phyloP scores from a whole-genome alignment of 2,888 invertebrate genomes.

The Luperina testacea region DNA sequence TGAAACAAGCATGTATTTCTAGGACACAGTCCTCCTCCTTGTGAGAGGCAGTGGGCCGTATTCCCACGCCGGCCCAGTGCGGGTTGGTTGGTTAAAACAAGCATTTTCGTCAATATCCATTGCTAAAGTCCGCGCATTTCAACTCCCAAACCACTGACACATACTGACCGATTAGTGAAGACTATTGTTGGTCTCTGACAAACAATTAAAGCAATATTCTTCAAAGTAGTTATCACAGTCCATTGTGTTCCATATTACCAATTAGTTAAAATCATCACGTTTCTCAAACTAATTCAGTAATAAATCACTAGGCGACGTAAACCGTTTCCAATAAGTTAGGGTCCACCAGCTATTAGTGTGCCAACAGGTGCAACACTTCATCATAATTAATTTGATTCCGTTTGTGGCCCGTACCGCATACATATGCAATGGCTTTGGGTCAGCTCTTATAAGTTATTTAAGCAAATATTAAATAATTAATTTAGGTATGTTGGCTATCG shows the following conservation, averaged over 20 bases:
- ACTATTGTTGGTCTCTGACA: not conserved
- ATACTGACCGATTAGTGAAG: too few species aligned
- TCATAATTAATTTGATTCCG: constrained; percentile 75
- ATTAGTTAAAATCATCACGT: constrained; percentile 58
- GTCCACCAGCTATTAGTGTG: constrained; percentile 68
- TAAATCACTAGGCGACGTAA: constrained; percentile 56
- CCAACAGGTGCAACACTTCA: constrained; percentile 71
- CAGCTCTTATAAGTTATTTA: constrained; percentile 55
- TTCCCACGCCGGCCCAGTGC: too few species aligned
- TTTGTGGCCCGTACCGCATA: constrained; percentile 60
- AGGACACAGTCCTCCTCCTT: too few species aligned
- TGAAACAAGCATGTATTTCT: not conserved
- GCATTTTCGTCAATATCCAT: not conserved
- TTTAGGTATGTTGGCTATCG: constrained; percentile 15
- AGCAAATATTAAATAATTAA: constrained; percentile 57
- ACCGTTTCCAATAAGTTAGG: constrained; percentile 67
- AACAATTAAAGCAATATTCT: not conserved
- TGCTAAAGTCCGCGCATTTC: not conserved
- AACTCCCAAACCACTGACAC: not conserved
- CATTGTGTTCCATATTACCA: constrained; percentile 14
- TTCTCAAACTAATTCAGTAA: constrained; percentile 53
- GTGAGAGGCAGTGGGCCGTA: too few species aligned
- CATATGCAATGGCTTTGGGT: constrained; percentile 63
- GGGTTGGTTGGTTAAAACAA: too few species aligned
- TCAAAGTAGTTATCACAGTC: constrained; percentile 4